phyloP scores from a whole-genome alignment of 2,888 invertebrate genomes.

The Epistrophe grossulariae region DNA sequence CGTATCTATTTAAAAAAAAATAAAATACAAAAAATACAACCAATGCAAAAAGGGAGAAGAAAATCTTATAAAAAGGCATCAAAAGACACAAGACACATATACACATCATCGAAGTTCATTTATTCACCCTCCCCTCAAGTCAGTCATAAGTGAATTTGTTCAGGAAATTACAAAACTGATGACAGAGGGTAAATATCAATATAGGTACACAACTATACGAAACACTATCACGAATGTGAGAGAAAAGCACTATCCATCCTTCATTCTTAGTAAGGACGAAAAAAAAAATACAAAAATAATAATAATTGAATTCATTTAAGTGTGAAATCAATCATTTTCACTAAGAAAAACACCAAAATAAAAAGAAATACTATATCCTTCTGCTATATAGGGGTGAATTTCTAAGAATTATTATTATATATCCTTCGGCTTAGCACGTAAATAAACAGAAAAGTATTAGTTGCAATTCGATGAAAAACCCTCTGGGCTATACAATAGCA shows the following conservation, averaged over 20 bases:
- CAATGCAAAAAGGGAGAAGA: constrained; percentile 6
- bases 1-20: constrained; percentile 24
- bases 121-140: background rate
- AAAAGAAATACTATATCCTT: background rate
- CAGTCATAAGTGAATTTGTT: constrained; percentile 29
- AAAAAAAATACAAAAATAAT: constrained; percentile 17
- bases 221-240: constrained; percentile 38
- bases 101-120: background rate
- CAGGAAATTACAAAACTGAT: constrained; percentile 67
- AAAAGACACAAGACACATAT: constrained; percentile 24
- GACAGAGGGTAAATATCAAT: constrained; percentile 49
- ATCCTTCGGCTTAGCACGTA: constrained; percentile 6
- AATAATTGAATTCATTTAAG: constrained; percentile 69
- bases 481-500: background rate
- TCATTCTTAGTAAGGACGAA: constrained; percentile 9
- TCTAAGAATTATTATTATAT: constrained; percentile 5
- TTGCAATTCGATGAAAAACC: constrained; percentile 1
- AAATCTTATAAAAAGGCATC: constrained; percentile 24
- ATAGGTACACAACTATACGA: background rate
- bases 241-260: constrained; percentile 42
- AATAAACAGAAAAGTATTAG: background rate
- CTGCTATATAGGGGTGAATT: constrained; percentile 14
- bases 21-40: background rate
- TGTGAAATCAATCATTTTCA: constrained; percentile 74
- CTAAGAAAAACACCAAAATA: constrained; percentile 46